Percentiles rank a stretch among this genome's conserved stretches.
Conservation (phyloP, 2,888 invertebrate species). For the Meghimatium bilineatum region DNA sequence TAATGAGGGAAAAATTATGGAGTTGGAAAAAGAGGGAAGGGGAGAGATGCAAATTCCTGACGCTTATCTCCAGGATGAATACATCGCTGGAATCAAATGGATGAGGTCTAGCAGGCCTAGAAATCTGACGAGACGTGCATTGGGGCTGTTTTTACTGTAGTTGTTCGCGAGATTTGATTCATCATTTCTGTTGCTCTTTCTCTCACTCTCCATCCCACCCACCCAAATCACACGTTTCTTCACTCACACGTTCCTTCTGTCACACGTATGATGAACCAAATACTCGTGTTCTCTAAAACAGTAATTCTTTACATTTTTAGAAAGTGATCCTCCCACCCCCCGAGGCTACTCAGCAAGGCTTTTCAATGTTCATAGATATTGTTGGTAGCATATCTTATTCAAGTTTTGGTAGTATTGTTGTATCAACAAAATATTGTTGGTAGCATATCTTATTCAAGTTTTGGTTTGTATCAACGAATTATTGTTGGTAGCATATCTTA, state of each 20-base stretch:
- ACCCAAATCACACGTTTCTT: too few relatives aligned
- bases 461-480: too few relatives aligned
- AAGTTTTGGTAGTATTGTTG: too few relatives aligned
- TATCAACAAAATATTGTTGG: too few relatives aligned
- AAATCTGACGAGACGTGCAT: neutral
- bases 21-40: neutral
- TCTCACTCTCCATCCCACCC: neutral
- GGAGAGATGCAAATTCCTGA: slow-evolving; percentile 1
- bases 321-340: too few relatives aligned
- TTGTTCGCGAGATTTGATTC: neutral
- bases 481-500: too few relatives aligned
- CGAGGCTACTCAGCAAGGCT: too few relatives aligned
- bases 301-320: too few relatives aligned
- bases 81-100: slow-evolving; percentile 21
- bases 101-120: neutral
- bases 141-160: neutral
- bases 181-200: neutral
- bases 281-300: neutral
- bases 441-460: too few relatives aligned
- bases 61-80: neutral
- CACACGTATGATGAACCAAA: neutral
- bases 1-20: neutral
- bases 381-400: too few relatives aligned
- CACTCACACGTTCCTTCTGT: neutral
- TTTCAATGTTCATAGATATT: too few relatives aligned